These are phyloP conservation scores for Orchestia grillus DNA, from an alignment of 1,140 invertebrate species.

Conservation along the genomic window DNA sequence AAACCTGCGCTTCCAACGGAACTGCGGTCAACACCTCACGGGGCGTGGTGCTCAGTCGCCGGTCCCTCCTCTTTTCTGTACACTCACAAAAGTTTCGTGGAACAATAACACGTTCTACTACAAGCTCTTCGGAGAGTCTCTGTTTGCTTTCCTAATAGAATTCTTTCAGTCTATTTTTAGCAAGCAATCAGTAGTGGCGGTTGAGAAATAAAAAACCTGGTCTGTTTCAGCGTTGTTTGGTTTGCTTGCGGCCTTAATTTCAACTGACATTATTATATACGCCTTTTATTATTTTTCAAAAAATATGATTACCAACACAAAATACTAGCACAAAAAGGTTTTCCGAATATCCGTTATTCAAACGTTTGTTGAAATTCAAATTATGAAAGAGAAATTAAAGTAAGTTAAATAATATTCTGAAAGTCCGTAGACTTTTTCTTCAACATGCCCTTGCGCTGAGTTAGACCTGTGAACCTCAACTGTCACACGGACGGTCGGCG, in stretches of 20 bases:
- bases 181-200: no score
- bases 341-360: neutral
- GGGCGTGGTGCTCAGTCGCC: no score
- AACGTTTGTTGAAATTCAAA: neutral
- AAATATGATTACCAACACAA: neutral
- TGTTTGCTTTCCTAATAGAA: no score
- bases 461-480: neutral
- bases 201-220: no score
- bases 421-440: neutral
- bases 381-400: neutral
- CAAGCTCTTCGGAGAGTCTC: no score
- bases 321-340: neutral
- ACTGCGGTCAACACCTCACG: neutral
- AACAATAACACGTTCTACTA: no score
- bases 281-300: neutral
- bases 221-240: no score
- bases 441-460: neutral
- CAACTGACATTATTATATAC: neutral
- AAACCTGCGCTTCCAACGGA: neutral
- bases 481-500: neutral
- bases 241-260: neutral
- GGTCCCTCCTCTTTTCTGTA: no score
- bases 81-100: no score
- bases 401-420: neutral
- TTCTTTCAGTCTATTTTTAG: no score